Percentiles rank a stretch among this genome's conserved stretches.
Evolutionary conservation across 2,888 invertebrate genomes (phyloP).

Genomic region (Nymphalis urticae): DNA sequence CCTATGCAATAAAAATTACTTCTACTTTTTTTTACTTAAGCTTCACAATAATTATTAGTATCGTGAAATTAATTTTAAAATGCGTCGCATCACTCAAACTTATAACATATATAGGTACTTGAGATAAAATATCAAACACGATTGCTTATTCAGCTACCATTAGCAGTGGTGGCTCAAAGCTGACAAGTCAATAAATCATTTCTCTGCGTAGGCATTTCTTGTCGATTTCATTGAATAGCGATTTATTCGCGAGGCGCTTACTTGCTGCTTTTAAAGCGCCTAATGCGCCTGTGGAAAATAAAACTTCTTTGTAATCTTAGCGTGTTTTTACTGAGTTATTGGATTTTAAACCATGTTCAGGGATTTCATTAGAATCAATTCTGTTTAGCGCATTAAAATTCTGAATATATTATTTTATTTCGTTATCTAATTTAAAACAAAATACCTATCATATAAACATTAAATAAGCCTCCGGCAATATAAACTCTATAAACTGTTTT

Average conservation of each 20-base stretch:
- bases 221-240: slow-evolving; percentile 71
- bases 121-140: slow-evolving; percentile 50
- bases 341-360: neutral
- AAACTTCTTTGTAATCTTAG: slow-evolving; percentile 45
- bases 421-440: too few species aligned
- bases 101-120: slow-evolving; percentile 1
- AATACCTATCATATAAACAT: too few species aligned
- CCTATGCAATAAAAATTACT: too few species aligned
- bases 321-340: slow-evolving; percentile 18
- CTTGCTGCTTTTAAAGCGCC: slow-evolving; percentile 54
- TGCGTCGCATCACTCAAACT: neutral
- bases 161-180: slow-evolving; percentile 51
- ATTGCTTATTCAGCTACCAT: slow-evolving; percentile 56
- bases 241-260: slow-evolving; percentile 59
- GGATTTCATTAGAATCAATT: slow-evolving; percentile 1
- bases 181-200: slow-evolving; percentile 76
- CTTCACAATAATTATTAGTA: neutral
- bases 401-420: neutral
- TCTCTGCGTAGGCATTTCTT: slow-evolving; percentile 66
- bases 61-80: neutral
- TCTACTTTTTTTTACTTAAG: neutral
- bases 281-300: slow-evolving; percentile 48
- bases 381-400: neutral
- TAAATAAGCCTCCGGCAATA: too few species aligned
- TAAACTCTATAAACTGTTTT: too few species aligned